phyloP scores from a whole-genome alignment of 2,797 vertebrate species.

The Lycodopsis pacificus region DNA sequence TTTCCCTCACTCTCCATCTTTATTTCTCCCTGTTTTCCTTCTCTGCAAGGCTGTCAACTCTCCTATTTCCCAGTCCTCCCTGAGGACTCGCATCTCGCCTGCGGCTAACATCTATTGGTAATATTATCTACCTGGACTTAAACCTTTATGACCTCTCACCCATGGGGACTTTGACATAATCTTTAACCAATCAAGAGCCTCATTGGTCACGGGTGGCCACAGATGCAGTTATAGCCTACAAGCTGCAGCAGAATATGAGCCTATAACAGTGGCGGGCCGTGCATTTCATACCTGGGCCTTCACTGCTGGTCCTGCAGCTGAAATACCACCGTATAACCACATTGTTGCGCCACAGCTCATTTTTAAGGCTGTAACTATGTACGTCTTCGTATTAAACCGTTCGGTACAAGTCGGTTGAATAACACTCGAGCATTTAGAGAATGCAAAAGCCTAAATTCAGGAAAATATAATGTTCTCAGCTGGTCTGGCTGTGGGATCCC shows the following conservation, averaged over 20 bases:
- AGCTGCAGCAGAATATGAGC: constrained; percentile 48
- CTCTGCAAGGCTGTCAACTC: constrained; percentile 30
- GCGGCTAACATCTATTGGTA: constrained; percentile 49
- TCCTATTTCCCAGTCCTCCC: constrained; percentile 37
- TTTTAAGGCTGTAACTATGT: too few species aligned
- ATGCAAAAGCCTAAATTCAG: too few species aligned
- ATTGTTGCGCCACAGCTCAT: too few species aligned
- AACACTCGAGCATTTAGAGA: too few species aligned
- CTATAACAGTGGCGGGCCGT: constrained; percentile 12
- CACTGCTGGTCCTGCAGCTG: too few species aligned
- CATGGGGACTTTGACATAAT: constrained; percentile 27
- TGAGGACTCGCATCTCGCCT: constrained; percentile 28
- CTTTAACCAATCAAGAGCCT: constrained; percentile 35
- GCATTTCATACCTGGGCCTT: too few species aligned
- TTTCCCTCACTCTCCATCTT: constrained; percentile 1
- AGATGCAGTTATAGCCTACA: constrained; percentile 52
- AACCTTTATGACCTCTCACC: constrained; percentile 49
- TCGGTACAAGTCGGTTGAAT: too few species aligned
- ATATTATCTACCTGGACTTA: constrained; percentile 51
- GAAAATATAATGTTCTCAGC: too few species aligned
- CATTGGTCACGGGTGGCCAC: constrained; percentile 48
- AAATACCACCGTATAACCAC: too few species aligned
- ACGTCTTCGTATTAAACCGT: too few species aligned
- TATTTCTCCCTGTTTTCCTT: constrained; percentile 12
- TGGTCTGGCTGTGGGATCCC: too few species aligned